These are phyloP conservation scores for Watsonalla cultraria DNA, from an alignment of 2,888 invertebrate species.

Conservation along the genomic window DNA sequence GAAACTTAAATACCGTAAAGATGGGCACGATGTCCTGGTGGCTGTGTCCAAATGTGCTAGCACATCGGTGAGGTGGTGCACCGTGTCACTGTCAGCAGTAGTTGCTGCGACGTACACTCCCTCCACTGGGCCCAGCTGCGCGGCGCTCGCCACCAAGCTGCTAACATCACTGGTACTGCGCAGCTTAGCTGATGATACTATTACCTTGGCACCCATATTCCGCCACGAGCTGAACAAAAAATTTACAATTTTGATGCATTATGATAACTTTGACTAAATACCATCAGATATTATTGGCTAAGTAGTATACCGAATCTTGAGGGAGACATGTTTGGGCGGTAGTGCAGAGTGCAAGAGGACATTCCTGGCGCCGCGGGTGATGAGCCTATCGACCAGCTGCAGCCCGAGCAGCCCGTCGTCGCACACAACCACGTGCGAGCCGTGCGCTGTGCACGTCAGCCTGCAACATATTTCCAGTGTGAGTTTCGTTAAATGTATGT, in stretches of 20 bases:
- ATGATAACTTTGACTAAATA: too few species aligned
- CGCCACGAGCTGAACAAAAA: not conserved
- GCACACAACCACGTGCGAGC: constrained; percentile 26
- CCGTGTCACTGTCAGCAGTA: not conserved
- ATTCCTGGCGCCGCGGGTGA: constrained; percentile 38
- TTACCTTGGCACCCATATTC: constrained; percentile 4
- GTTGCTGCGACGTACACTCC: constrained; percentile 17
- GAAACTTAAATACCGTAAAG: constrained; percentile 9
- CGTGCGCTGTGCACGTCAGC: not conserved
- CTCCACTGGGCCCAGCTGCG: constrained; percentile 11
- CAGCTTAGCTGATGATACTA: constrained; percentile 2
- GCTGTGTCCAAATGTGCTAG: constrained; percentile 14
- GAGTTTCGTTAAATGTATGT: not conserved
- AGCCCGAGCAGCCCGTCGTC: constrained; percentile 29
- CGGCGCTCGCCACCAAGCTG: constrained; percentile 10
- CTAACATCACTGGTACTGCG: constrained; percentile 1
- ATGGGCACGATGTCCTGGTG: constrained; percentile 19
- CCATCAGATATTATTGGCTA: too few species aligned
- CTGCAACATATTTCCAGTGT: not conserved
- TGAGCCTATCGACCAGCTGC: constrained; percentile 32
- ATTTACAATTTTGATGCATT: not conserved
- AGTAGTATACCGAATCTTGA: constrained; percentile 25
- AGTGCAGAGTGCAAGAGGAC: constrained; percentile 23
- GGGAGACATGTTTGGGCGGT: constrained; percentile 13
- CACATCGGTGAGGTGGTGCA: not conserved